phyloP scores from a whole-genome alignment of 2,888 invertebrate species.

The Nemotelus pantherinus region DNA sequence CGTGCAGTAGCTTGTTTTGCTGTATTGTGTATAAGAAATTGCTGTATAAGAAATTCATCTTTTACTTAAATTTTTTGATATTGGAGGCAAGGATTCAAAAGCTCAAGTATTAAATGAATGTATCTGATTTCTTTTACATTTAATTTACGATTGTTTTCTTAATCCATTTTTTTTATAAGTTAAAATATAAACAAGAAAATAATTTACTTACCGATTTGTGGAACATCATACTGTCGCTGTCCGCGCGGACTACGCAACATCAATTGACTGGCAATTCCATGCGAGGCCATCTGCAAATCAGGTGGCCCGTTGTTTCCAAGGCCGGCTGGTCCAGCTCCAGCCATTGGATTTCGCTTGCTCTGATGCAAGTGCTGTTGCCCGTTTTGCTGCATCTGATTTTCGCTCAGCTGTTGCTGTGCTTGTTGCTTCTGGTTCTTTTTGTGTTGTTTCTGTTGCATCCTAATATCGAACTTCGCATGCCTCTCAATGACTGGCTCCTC shows the following conservation, averaged over 20 bases:
- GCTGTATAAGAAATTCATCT: too few species aligned
- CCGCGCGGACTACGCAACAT: slow-evolving; percentile 81
- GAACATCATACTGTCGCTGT: slow-evolving; percentile 83
- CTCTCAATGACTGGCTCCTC: slow-evolving; percentile 47
- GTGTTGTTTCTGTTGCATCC: slow-evolving; percentile 60
- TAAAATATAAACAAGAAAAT: background rate
- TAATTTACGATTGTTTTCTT: background rate
- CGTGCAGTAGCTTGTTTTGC: too few species aligned
- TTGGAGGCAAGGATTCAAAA: too few species aligned
- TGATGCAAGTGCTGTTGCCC: slow-evolving; percentile 54
- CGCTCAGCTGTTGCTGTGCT: slow-evolving; percentile 46
- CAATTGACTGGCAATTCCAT: slow-evolving; percentile 77
- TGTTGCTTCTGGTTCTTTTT: slow-evolving; percentile 57
- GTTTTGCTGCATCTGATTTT: slow-evolving; percentile 44
- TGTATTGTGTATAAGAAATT: too few species aligned
- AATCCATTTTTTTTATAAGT: background rate
- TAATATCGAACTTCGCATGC: slow-evolving; percentile 53
- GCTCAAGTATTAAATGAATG: too few species aligned
- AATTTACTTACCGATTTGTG: slow-evolving; percentile 79
- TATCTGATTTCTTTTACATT: too few species aligned
- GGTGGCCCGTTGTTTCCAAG: slow-evolving; percentile 48
- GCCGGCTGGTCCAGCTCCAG: slow-evolving; percentile 55
- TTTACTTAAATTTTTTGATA: too few species aligned
- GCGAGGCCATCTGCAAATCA: slow-evolving; percentile 63
- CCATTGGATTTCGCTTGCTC: slow-evolving; percentile 51